phyloP scores from a whole-genome alignment of 2,797 vertebrate genomes.

The Morus bassanus region DNA sequence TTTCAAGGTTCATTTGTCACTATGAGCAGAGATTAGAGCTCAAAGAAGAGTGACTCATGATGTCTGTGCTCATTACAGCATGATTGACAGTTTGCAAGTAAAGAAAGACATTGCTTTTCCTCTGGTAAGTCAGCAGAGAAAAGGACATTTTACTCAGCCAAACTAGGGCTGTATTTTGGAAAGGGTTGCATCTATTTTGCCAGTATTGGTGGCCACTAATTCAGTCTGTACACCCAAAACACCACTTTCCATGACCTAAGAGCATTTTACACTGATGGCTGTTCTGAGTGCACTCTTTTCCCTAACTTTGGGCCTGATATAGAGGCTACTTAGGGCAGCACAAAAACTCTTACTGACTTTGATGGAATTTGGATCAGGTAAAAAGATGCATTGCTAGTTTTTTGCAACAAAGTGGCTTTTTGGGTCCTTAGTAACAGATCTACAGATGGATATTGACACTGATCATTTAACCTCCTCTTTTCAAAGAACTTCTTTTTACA shows the following conservation, averaged over 20 bases:
- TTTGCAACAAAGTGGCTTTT: neutral
- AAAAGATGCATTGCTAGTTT: neutral
- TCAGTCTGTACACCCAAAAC: neutral
- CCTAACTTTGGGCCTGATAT: neutral
- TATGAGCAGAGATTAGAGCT: constrained; percentile 63
- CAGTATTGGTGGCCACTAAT: neutral
- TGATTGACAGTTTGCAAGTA: constrained; percentile 52
- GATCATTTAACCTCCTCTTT: neutral
- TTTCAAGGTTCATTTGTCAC: constrained; percentile 64
- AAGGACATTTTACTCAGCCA: constrained; percentile 1
- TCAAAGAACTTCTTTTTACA: neutral
- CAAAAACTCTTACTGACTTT: neutral
- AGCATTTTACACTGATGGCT: neutral
- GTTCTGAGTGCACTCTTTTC: neutral
- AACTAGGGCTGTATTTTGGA: neutral
- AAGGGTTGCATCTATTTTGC: neutral
- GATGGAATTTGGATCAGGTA: neutral
- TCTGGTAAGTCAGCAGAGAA: neutral
- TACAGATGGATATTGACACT: neutral
- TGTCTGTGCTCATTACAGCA: constrained; percentile 47
- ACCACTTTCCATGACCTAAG: neutral
- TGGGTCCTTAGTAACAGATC: neutral
- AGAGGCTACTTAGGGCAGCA: neutral
- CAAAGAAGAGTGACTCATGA: constrained; percentile 52
- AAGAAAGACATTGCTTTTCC: constrained; percentile 12